Percentiles rank a stretch among this genome's conserved stretches.
Evolutionary conservation across 2,113 vertebrate species (phyloP).

Genomic region (Megalops atlanticus): DNA sequence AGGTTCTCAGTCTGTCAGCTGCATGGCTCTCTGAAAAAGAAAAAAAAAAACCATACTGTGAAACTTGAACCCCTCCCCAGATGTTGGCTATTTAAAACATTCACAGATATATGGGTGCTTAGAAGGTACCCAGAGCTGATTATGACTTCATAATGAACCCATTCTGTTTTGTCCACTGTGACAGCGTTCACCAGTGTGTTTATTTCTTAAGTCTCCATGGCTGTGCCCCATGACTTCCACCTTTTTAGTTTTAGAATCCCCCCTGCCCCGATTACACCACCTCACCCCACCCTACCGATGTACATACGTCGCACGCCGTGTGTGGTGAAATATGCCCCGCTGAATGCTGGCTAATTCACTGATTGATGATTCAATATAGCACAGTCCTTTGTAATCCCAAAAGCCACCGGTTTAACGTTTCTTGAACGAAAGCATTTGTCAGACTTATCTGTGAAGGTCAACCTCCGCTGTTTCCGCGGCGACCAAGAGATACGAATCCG

Average conservation of each 20-base stretch:
- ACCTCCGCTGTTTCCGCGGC: constrained; percentile 12
- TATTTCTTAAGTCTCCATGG: neutral
- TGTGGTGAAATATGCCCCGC: neutral
- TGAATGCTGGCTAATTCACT: constrained; percentile 9
- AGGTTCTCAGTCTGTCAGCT: neutral
- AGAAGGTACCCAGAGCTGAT: constrained; percentile 7
- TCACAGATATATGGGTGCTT: neutral
- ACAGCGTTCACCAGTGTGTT: neutral
- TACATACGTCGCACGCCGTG: neutral
- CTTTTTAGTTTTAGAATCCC: neutral
- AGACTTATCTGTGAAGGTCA: constrained; percentile 25
- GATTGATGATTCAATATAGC: constrained; percentile 20
- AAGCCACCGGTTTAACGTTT: constrained; percentile 18
- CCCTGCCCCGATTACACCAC: neutral
- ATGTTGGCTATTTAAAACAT: constrained; percentile 1
- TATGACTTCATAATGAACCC: constrained; percentile 21
- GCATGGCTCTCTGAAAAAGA: neutral
- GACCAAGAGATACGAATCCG: constrained; percentile 15
- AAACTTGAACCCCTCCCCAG: neutral
- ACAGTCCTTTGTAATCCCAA: neutral
- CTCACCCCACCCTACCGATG: neutral
- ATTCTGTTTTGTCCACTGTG: neutral
- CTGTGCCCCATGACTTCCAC: neutral
- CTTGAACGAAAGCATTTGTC: constrained; percentile 19
- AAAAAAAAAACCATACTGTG: constrained; percentile 2